Percentiles rank a stretch among this genome's conserved stretches.
Conservation (phyloP, 2,113 vertebrate species). For the Gambusia affinis region DNA sequence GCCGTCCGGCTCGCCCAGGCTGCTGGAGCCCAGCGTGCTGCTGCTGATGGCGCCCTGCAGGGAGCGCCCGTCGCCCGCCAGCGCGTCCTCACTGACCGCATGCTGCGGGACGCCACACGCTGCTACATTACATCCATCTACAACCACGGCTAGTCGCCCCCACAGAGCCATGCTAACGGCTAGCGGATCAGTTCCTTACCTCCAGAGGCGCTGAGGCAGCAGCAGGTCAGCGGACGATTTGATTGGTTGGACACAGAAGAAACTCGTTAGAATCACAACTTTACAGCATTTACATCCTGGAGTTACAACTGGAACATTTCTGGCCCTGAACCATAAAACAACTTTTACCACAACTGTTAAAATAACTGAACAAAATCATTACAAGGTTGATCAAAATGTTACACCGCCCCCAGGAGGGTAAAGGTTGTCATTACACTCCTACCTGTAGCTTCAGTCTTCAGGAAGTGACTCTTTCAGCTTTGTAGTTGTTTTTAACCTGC, state of each 20-base stretch:
- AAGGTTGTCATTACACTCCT: no score
- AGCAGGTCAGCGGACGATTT: constrained; percentile 13
- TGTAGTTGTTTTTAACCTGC: no score
- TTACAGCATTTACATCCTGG: no score
- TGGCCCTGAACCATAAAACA: no score
- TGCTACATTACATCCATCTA: neutral
- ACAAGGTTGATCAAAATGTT: no score
- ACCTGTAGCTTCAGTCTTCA: no score
- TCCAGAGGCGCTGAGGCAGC: constrained; percentile 7
- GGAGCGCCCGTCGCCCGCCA: constrained; percentile 57
- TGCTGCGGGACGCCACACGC: constrained; percentile 77
- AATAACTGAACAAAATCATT: no score
- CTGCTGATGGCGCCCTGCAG: constrained; percentile 52
- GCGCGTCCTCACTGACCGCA: constrained; percentile 67
- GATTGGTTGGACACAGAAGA: constrained; percentile 10
- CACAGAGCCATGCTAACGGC: neutral
- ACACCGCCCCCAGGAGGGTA: no score
- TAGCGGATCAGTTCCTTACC: constrained; percentile 35
- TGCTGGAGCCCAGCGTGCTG: constrained; percentile 34
- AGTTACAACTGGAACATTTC: no score
- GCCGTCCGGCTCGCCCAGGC: constrained; percentile 51
- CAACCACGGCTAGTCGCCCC: neutral
- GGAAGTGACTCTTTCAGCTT: no score
- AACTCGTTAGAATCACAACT: no score
- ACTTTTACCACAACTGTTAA: no score